These are phyloP conservation scores for Platysteira castanea DNA, from an alignment of 2,113 vertebrate genomes.

Conservation along the genomic window DNA sequence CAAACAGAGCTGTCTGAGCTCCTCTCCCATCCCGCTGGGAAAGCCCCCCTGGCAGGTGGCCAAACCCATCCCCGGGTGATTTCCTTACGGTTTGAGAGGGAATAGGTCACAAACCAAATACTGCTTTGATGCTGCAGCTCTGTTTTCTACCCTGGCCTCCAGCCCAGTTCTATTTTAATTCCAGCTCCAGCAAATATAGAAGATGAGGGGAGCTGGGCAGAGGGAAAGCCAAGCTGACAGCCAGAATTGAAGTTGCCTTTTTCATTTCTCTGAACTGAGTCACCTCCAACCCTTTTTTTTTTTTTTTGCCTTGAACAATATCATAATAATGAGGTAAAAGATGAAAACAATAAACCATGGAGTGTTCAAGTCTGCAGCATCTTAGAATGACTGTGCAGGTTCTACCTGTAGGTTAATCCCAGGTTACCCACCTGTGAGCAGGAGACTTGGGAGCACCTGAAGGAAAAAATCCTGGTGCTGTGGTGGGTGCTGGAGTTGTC, in stretches of 20 bases:
- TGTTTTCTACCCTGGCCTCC: background rate
- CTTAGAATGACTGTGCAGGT: background rate
- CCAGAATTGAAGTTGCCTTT: background rate
- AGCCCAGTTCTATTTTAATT: background rate
- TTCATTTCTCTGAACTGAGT: background rate
- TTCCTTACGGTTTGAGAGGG: background rate
- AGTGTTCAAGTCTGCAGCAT: background rate
- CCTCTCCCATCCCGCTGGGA: background rate
- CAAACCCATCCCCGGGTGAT: background rate
- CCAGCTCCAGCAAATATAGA: background rate
- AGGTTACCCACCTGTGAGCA: background rate
- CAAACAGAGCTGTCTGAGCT: background rate
- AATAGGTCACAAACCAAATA: background rate
- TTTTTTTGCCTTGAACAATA: background rate
- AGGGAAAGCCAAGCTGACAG: background rate
- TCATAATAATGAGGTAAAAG: background rate
- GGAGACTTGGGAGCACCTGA: background rate
- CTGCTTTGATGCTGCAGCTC: background rate
- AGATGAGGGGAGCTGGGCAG: background rate
- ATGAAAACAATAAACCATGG: background rate
- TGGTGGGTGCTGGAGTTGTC: background rate
- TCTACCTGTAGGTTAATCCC: background rate
- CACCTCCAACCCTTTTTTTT: background rate
- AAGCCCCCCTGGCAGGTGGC: background rate
- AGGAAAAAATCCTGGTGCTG: fast-evolving